phyloP scores from a whole-genome alignment of 2,888 invertebrate genomes.

The Mamestra brassicae region DNA sequence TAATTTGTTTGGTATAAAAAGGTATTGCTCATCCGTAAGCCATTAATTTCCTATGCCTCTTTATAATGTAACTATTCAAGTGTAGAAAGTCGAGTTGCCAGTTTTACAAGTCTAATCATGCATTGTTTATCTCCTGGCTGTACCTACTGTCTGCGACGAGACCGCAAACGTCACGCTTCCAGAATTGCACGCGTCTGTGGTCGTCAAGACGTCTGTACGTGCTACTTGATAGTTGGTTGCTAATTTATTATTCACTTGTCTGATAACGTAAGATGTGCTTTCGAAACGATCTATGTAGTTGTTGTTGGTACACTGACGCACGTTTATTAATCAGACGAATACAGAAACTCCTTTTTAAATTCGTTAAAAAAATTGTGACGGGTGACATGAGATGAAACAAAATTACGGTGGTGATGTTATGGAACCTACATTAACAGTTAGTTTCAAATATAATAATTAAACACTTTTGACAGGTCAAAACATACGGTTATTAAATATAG shows the following conservation, averaged over 20 bases:
- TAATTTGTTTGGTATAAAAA: background rate
- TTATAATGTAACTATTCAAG: background rate
- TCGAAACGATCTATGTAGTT: background rate
- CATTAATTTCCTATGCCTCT: background rate
- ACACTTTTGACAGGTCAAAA: too few relatives aligned
- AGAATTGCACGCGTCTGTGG: conserved; percentile 30
- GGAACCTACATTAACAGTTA: too few relatives aligned
- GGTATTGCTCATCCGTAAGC: background rate
- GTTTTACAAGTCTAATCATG: background rate
- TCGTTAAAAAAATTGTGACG: too few relatives aligned
- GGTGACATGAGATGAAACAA: too few relatives aligned
- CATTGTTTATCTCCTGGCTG: background rate
- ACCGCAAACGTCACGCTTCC: conserved; percentile 29
- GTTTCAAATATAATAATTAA: too few relatives aligned
- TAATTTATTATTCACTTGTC: background rate
- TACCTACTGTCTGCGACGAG: conserved; percentile 2
- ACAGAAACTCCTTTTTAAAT: background rate
- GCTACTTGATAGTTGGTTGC: background rate
- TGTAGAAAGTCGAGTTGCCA: background rate
- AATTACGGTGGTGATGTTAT: too few relatives aligned
- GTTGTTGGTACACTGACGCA: background rate
- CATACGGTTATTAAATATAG: too few relatives aligned
- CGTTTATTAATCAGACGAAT: background rate
- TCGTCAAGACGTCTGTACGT: background rate
- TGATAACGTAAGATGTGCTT: background rate